Evolutionary conservation across 2,888 invertebrate genomes (phyloP), one percentile per base, ranked within the genome.

Genomic region (Chironomus tentans): DNA sequence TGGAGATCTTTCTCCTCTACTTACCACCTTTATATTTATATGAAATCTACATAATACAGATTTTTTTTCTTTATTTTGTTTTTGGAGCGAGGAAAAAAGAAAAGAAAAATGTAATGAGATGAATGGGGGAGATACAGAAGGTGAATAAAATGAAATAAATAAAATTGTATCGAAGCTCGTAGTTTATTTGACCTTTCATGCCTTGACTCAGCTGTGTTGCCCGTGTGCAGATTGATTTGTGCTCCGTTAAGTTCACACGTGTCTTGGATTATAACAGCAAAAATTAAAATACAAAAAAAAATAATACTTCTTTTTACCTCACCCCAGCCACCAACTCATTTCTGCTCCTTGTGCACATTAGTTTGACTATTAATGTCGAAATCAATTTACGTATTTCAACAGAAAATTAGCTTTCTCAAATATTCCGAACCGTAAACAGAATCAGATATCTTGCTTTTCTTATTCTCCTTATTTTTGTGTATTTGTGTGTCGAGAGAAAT

Each of bases 151-250:
- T 18, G 56, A 56, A 56, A 56, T 15, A 2, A 15, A 18, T 18
- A 18, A 56, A 56, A 56, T 56, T 24, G 65, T 65, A 22, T 22
- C 5, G 21, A 65, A n/a, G 21, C 70, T 56, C 47, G 47, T 68
- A 48, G n/a, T 3, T 65, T 21, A 48, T 70, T 47, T 70, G 70
- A 70, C 70, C 70, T 70, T 70, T 70, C 70, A 70, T 70, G 70
- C 70, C 70, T 70, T 22, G 65, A 65, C 65, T 65, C 65, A 38
- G 38, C 10, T 5, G 21, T 12, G 38, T 68, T n/a, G n/a, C 68
- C 28, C 28, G 5, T 28, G 28, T 70, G 47, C 21, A 70, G 47
- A 70, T 70, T 70, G 70, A 70, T 70, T 70, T 70, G 46, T 22
- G 12, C 15, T 46, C 38, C 22, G 15, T 21, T 65, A 22, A 24